Percentiles rank a stretch among this genome's conserved stretches.
phyloP scores from a whole-genome alignment of 2,888 invertebrate genomes.

The Archips xylosteana region DNA sequence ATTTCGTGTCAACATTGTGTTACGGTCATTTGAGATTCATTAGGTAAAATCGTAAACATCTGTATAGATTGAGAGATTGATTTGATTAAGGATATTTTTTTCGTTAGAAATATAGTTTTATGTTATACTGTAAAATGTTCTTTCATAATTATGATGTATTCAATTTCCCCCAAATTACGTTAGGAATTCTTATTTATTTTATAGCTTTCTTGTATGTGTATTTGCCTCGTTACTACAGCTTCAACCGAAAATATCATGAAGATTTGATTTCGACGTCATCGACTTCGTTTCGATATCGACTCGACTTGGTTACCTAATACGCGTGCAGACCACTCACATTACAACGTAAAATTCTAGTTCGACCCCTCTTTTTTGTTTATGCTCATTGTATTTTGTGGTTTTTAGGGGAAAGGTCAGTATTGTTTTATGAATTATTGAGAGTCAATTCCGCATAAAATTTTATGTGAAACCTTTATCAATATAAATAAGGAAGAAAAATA shows the following conservation, averaged over 20 bases:
- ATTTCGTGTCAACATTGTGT: too few relatives aligned
- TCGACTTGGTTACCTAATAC: slow-evolving; percentile 25
- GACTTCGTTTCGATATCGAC: slow-evolving; percentile 9
- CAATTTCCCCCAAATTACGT: too few relatives aligned
- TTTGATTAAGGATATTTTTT: too few relatives aligned
- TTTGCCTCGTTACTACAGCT: too few relatives aligned
- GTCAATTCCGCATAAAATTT: slow-evolving; percentile 45
- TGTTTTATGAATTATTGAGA: slow-evolving; percentile 57
- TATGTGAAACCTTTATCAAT: slow-evolving; percentile 28
- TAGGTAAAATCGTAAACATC: too few relatives aligned
- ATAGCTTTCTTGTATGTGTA: too few relatives aligned
- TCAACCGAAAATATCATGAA: not conserved
- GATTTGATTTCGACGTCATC: slow-evolving; percentile 4
- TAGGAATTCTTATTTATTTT: too few relatives aligned
- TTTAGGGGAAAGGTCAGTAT: slow-evolving; percentile 48
- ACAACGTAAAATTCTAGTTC: slow-evolving; percentile 65
- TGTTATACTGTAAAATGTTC: too few relatives aligned
- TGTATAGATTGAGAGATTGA: too few relatives aligned
- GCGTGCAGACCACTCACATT: slow-evolving; percentile 61
- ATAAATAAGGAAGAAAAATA: slow-evolving; percentile 6
- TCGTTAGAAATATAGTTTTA: too few relatives aligned
- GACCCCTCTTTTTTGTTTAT: slow-evolving; percentile 57
- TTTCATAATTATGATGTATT: too few relatives aligned
- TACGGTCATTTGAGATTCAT: too few relatives aligned
- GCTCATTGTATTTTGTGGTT: slow-evolving; percentile 56